phyloP scores from a whole-genome alignment of 2,797 vertebrate species.

The Typhlichthys subterraneus region DNA sequence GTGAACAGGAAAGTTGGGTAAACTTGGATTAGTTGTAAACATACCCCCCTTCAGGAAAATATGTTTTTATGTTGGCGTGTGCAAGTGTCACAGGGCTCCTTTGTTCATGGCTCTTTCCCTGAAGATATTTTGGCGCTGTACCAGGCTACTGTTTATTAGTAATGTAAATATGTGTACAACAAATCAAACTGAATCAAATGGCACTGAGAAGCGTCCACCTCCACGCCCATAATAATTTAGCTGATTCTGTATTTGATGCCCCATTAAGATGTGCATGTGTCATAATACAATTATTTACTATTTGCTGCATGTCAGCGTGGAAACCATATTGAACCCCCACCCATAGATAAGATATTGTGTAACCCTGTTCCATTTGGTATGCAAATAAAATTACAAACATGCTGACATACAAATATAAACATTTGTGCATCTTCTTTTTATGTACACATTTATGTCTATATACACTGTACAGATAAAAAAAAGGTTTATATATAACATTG shows the following conservation, averaged over 20 bases:
- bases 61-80: too few species aligned
- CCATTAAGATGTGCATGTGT: too few species aligned
- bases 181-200: constrained; percentile 6
- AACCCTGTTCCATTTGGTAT: neutral
- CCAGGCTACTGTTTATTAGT: too few species aligned
- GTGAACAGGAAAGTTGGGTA: too few species aligned
- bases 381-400: constrained; percentile 17
- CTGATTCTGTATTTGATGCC: neutral
- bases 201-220: neutral
- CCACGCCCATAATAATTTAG: neutral
- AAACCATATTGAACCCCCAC: too few species aligned
- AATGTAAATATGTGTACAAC: constrained; percentile 1
- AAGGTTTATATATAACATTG: constrained; percentile 76
- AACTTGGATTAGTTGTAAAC: too few species aligned
- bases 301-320: too few species aligned
- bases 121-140: too few species aligned
- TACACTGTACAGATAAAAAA: constrained; percentile 85
- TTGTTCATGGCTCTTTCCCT: too few species aligned
- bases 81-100: too few species aligned
- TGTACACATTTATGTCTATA: constrained; percentile 81
- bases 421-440: constrained; percentile 67
- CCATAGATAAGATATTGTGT: neutral
- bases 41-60: too few species aligned
- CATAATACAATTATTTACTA: too few species aligned
- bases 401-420: constrained; percentile 36